Conservation (phyloP, 2,797 vertebrate species). For the Eidolon dupreanum region DNA sequence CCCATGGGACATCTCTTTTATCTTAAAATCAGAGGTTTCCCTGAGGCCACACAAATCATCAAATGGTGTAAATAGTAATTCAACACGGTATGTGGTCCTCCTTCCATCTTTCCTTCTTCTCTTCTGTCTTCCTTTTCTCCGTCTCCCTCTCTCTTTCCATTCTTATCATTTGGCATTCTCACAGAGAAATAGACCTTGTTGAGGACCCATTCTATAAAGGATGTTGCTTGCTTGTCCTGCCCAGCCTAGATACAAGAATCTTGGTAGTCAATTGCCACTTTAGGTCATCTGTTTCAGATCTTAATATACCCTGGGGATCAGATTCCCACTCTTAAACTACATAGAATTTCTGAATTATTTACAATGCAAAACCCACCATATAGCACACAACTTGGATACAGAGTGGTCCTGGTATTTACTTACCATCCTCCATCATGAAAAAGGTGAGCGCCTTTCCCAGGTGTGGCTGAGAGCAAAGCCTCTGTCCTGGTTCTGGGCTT, state of each 20-base stretch:
- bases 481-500: not conserved
- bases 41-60: not conserved
- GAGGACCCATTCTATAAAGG: not conserved
- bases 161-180: not conserved
- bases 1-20: not conserved
- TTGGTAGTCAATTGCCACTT: not conserved
- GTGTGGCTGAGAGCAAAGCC: not conserved
- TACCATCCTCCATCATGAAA: not conserved
- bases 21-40: slow-evolving; percentile 12
- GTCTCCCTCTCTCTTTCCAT: not conserved
- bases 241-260: not conserved
- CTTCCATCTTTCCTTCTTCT: no score
- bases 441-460: not conserved
- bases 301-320: not conserved
- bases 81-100: not conserved
- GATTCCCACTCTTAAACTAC: not conserved
- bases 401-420: not conserved
- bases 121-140: fast-evolving
- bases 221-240: not conserved
- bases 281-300: not conserved
- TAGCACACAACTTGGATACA: not conserved
- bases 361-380: not conserved
- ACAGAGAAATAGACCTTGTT: not conserved
- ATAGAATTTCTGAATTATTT: not conserved
- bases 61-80: not conserved